A percentile compares a stretch with the other conserved stretches of the same genome.
phyloP scores from a whole-genome alignment of 1,140 invertebrate genomes.

The Nomia melanderi region DNA sequence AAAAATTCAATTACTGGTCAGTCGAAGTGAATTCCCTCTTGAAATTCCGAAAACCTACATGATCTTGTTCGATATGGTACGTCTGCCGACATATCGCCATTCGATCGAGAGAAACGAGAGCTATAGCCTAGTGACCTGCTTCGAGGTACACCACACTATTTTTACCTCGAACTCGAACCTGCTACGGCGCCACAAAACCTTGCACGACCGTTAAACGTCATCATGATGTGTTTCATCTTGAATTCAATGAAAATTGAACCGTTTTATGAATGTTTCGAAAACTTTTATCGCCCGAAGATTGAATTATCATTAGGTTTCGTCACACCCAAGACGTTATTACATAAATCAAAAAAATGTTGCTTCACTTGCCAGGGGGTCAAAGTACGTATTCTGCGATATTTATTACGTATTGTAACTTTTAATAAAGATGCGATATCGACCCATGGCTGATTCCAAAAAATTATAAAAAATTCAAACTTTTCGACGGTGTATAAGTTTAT shows the following conservation, averaged over 20 bases:
- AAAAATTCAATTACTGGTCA: background rate
- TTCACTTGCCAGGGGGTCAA: too few relatives aligned
- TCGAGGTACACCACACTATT: constrained; percentile 76
- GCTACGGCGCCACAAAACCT: constrained; percentile 68
- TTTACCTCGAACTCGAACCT: constrained; percentile 72
- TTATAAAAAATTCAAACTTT: too few relatives aligned
- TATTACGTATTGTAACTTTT: too few relatives aligned
- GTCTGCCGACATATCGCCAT: constrained; percentile 49
- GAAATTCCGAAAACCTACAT: constrained; percentile 5
- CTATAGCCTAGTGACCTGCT: constrained; percentile 76
- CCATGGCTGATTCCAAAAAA: too few relatives aligned
- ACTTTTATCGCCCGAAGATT: background rate
- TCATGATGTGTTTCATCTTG: constrained; percentile 38
- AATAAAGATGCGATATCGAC: too few relatives aligned
- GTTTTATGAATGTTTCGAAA: background rate
- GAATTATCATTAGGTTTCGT: background rate
- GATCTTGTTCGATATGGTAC: constrained; percentile 36
- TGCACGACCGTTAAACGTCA: constrained; percentile 52
- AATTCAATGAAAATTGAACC: constrained; percentile 35
- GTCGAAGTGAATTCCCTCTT: constrained; percentile 13
- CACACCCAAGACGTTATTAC: background rate
- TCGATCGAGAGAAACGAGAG: constrained; percentile 62
- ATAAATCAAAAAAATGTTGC: background rate
- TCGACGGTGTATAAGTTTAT: too few relatives aligned
- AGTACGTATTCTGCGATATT: too few relatives aligned